These are phyloP conservation scores for Muntiacus muntjak DNA, from an alignment of 2,113 vertebrate species.

Conservation along the genomic window DNA sequence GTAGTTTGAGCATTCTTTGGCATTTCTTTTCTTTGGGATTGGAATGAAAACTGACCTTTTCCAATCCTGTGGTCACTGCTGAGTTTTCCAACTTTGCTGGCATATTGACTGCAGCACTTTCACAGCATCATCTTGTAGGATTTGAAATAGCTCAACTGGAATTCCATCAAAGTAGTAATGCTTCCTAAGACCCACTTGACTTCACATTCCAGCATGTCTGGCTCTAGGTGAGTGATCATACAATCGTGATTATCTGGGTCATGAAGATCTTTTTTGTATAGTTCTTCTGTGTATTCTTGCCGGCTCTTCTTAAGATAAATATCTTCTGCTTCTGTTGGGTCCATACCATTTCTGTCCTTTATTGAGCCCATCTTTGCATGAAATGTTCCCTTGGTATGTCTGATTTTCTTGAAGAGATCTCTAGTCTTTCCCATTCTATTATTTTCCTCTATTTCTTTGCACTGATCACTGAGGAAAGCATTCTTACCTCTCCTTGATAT, in stretches of 20 bases:
- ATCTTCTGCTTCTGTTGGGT: background rate
- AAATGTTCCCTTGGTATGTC: background rate
- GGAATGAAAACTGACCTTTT: background rate
- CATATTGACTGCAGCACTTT: background rate
- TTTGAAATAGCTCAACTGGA: background rate
- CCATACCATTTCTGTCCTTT: background rate
- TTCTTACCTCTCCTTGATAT: background rate
- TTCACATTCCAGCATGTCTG: background rate
- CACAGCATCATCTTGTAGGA: background rate
- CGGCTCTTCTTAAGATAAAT: background rate
- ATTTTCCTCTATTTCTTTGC: background rate
- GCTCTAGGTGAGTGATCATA: background rate
- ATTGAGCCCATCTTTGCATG: background rate
- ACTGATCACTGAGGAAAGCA: background rate
- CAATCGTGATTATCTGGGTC: background rate
- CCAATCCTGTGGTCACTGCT: background rate
- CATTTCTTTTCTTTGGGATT: background rate
- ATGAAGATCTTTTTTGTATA: background rate
- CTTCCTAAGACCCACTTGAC: background rate
- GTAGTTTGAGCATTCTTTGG: background rate
- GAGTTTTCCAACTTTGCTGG: background rate
- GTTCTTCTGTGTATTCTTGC: background rate
- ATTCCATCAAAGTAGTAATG: background rate
- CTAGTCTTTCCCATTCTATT: background rate
- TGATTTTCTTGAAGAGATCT: background rate